Evolutionary conservation across 2,797 vertebrate genomes (phyloP).

Genomic region (Selene dorsalis): DNA sequence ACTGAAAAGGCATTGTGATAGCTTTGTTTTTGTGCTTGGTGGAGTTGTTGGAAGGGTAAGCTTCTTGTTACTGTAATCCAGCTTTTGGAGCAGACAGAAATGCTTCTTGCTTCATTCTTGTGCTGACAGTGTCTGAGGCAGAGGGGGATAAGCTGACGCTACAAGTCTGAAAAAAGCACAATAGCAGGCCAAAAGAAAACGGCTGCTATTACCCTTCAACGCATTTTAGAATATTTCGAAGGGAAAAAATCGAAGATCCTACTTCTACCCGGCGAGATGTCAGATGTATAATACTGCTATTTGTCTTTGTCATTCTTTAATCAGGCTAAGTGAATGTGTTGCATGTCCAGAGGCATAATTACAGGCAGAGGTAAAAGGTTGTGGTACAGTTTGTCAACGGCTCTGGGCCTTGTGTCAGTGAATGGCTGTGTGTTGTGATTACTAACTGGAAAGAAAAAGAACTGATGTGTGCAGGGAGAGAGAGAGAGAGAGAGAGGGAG

Average conservation of each 20-base stretch:
- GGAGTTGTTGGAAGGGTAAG: conserved; percentile 69
- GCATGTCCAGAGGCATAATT: conserved; percentile 58
- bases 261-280: conserved; percentile 33
- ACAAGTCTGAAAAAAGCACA: conserved; percentile 56
- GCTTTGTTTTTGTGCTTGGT: conserved; percentile 68
- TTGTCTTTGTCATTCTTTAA: conserved; percentile 58
- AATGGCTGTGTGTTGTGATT: conserved; percentile 60
- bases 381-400: conserved; percentile 57
- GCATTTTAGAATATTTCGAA: conserved; percentile 12
- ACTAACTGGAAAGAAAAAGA: conserved; percentile 72
- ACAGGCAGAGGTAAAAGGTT: conserved; percentile 69
- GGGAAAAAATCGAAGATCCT: background rate
- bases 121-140: conserved; percentile 59
- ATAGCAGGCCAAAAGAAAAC: conserved; percentile 32
- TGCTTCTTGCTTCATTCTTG: conserved; percentile 56
- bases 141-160: conserved; percentile 65
- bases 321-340: conserved; percentile 68
- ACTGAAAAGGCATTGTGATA: conserved; percentile 63
- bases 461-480: conserved; percentile 25
- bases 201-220: conserved; percentile 16
- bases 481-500: conserved; percentile 19
- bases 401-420: conserved; percentile 38
- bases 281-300: conserved; percentile 8
- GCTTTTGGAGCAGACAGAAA: conserved; percentile 66
- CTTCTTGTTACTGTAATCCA: conserved; percentile 78